These are phyloP conservation scores for Linnaemya vulpina DNA, from an alignment of 2,888 invertebrate species.

Conservation along the genomic window DNA sequence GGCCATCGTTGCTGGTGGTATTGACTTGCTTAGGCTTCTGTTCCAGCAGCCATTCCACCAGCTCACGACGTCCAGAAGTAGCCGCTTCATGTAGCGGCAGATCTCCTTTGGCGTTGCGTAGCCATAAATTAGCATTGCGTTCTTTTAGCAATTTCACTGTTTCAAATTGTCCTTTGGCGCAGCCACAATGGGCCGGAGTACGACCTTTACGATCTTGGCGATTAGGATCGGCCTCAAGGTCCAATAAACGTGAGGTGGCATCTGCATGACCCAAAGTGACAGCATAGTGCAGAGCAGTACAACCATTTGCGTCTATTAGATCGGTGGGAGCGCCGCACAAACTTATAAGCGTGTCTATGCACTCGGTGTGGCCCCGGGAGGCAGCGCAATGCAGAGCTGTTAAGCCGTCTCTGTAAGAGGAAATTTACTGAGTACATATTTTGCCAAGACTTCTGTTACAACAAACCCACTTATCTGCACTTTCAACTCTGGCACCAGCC, in stretches of 20 bases:
- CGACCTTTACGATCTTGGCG: slow-evolving; percentile 96
- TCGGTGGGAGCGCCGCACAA: slow-evolving; percentile 95
- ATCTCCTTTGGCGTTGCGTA: slow-evolving; percentile 96
- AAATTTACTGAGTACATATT: neutral
- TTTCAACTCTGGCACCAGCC: slow-evolving; percentile 92
- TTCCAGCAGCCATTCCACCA: slow-evolving; percentile 94
- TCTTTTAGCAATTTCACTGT: slow-evolving; percentile 89
- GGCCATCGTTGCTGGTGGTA: slow-evolving; percentile 95
- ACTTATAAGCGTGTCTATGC: slow-evolving; percentile 93
- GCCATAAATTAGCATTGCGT: slow-evolving; percentile 94
- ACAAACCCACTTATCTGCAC: slow-evolving; percentile 88
- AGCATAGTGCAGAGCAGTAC: slow-evolving; percentile 98
- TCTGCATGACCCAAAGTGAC: slow-evolving; percentile 98
- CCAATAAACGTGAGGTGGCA: slow-evolving; percentile 94
- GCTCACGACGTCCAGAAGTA: slow-evolving; percentile 93
- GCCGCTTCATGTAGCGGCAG: slow-evolving; percentile 98
- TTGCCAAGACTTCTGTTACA: neutral
- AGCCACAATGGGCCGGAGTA: slow-evolving; percentile 96
- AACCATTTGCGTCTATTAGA: slow-evolving; percentile 95
- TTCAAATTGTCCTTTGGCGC: slow-evolving; percentile 97
- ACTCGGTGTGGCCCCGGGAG: slow-evolving; percentile 96
- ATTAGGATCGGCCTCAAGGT: slow-evolving; percentile 95
- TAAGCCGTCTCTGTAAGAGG: slow-evolving; percentile 90
- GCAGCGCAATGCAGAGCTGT: slow-evolving; percentile 99
- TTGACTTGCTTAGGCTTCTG: slow-evolving; percentile 92